Percentiles rank a stretch among this genome's conserved stretches.
Evolutionary conservation across 2,888 invertebrate genomes (phyloP).

Genomic region (Aleiodes alternator): DNA sequence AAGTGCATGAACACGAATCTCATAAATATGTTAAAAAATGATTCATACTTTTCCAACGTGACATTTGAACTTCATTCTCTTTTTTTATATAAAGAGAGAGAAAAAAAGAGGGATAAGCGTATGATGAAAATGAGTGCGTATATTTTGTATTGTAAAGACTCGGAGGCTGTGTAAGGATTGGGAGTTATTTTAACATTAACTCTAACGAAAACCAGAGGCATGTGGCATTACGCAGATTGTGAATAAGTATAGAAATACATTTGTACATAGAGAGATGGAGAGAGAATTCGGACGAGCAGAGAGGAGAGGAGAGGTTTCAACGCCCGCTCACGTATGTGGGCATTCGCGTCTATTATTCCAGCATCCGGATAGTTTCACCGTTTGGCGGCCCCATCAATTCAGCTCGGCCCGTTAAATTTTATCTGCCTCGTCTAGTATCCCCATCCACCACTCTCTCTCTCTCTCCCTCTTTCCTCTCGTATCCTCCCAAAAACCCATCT

Average conservation of each 20-base stretch:
- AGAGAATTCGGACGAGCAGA: too few relatives aligned
- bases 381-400: conserved; percentile 58
- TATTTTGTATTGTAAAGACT: too few relatives aligned
- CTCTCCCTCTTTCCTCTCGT: background rate
- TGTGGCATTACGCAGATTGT: conserved; percentile 24
- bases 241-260: conserved; percentile 7
- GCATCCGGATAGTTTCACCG: conserved; percentile 58
- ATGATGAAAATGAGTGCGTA: background rate
- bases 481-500: conserved; percentile 27
- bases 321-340: conserved; percentile 20
- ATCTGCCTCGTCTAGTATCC: conserved; percentile 52
- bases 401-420: conserved; percentile 58
- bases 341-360: conserved; percentile 54
- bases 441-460: conserved; percentile 45
- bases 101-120: background rate
- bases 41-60: conserved; percentile 32
- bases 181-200: conserved; percentile 26
- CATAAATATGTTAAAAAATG: conserved; percentile 33
- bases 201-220: background rate
- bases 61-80: conserved; percentile 5
- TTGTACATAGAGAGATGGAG: background rate
- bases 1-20: conserved; percentile 5
- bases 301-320: conserved; percentile 6
- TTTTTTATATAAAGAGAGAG: background rate
- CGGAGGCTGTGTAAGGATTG: background rate